Conservation (phyloP, 2,113 vertebrate genomes). For the Platysteira castanea region DNA sequence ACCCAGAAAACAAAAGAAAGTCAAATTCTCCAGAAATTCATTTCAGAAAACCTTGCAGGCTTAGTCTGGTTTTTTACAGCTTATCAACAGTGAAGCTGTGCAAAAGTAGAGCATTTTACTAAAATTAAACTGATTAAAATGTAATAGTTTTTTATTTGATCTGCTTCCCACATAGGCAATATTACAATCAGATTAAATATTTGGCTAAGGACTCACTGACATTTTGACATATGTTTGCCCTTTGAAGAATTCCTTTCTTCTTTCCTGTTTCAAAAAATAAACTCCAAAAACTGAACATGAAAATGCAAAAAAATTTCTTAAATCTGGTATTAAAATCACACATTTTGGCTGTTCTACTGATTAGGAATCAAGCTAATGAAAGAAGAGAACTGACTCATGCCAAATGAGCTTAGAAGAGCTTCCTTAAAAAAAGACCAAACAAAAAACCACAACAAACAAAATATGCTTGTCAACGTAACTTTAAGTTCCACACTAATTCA, state of each 20-base stretch:
- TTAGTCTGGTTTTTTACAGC: not conserved
- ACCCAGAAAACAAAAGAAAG: not conserved
- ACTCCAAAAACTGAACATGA: not conserved
- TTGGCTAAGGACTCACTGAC: not conserved
- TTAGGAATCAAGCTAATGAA: not conserved
- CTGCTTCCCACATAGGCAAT: not conserved
- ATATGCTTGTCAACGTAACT: not conserved
- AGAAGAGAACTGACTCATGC: not conserved
- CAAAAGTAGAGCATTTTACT: not conserved
- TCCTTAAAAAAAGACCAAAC: not conserved
- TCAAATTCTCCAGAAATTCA: not conserved
- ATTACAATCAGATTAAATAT: not conserved
- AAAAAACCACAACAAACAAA: fast-evolving
- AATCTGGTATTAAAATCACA: not conserved
- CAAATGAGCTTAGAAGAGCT: not conserved
- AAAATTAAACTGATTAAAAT: not conserved
- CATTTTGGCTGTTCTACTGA: not conserved
- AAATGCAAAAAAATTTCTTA: not conserved
- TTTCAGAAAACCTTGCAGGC: not conserved
- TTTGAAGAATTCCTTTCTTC: not conserved
- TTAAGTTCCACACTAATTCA: not conserved
- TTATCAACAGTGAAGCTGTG: not conserved
- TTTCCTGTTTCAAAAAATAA: not conserved
- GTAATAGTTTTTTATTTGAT: not conserved
- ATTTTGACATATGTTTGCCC: not conserved